Evolutionary conservation across 92 coral and sea anemone genomes (phyloP), one percentile per base, ranked within the genome.

Genomic region (Isaurus tuberculatus): DNA sequence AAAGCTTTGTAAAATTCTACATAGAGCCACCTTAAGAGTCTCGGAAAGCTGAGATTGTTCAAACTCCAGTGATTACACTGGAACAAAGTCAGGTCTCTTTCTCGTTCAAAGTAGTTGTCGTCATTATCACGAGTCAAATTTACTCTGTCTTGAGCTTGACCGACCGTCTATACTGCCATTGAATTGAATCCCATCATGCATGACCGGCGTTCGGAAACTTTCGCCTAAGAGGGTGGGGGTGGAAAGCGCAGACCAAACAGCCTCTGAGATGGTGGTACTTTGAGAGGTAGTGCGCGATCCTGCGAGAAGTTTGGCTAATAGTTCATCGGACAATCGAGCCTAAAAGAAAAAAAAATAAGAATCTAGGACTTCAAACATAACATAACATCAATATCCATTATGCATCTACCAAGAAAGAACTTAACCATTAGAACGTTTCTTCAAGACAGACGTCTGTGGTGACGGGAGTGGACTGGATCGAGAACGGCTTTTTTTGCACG

Each of bases 211-310:
- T 6, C 26, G 30, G 30, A 55, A 69, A 60, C 8, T 77, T 26
- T 33, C 82, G 23, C 25, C 68, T 64, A 19, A 34, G 68, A 70
- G 82, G 15, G 51, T 80, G 43, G 93, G 89, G 26, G 94, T 86
- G 8, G 93, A 80, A 19, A 93, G 85, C 2, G 94, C 79, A 1
- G 97, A 89, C 75, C 92, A 60, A 0, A 89, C 98, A 0, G 95
- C 64, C 48, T 94, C 98, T 0, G 95, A 94, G 37, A 97, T 90
- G 40, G 95, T 94, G 25, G 97, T 97, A 57, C 95, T 95, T 67
- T 93, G 80, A 30, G 99, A 97, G 0, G 99, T 97, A 0, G 99
- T 97, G 2, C 99, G 94, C 15, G 98, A 97, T 67, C 91, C 90
- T 4, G 89, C 93, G 37, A 97, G 90, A 25, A 97, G 92, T 75